A percentile compares a stretch with the other conserved stretches of the same genome.
These are phyloP conservation scores for Drosophila peninsularis DNA, from an alignment of 2,888 invertebrate genomes.

Conservation along the genomic window DNA sequence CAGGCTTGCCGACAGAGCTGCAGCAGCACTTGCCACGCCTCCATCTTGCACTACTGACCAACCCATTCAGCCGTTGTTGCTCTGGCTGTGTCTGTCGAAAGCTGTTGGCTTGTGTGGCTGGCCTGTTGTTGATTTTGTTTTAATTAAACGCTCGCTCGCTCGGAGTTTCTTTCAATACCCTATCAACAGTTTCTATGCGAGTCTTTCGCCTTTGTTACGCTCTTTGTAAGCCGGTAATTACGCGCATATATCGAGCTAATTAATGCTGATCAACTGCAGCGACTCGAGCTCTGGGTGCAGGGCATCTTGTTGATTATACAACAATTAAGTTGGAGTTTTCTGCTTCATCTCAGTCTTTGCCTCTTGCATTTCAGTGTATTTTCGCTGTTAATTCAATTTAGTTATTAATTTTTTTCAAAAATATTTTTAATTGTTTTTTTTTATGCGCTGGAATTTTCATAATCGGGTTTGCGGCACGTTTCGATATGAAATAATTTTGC, in stretches of 20 bases:
- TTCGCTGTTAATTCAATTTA: constrained; percentile 40
- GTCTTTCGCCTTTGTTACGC: constrained; percentile 10
- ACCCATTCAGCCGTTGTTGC: constrained; percentile 52
- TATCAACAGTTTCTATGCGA: constrained; percentile 11
- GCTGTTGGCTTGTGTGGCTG: constrained; percentile 21
- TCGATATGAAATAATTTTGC: constrained; percentile 75
- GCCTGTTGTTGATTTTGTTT: constrained; percentile 65
- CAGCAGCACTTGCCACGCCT: constrained; percentile 42
- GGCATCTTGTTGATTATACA: constrained; percentile 11
- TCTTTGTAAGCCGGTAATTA: constrained; percentile 23
- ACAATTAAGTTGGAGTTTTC: constrained; percentile 11
- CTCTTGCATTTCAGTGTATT: constrained; percentile 29
- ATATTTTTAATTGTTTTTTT: constrained; percentile 56
- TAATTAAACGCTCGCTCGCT: constrained; percentile 61
- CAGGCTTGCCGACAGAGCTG: constrained; percentile 22
- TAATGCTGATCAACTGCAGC: not conserved
- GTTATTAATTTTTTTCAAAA: constrained; percentile 55
- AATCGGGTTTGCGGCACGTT: constrained; percentile 65
- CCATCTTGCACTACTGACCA: constrained; percentile 70
- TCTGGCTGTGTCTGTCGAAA: constrained; percentile 26
- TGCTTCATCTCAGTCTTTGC: not conserved
- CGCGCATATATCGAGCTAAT: not conserved
- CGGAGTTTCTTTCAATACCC: constrained; percentile 43
- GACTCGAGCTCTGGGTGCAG: not conserved
- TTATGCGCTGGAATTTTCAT: constrained; percentile 62